Evolutionary conservation across 2,113 vertebrate genomes (phyloP), one percentile per base, ranked within the genome.

Genomic region (Megaleporinus macrocephalus): DNA sequence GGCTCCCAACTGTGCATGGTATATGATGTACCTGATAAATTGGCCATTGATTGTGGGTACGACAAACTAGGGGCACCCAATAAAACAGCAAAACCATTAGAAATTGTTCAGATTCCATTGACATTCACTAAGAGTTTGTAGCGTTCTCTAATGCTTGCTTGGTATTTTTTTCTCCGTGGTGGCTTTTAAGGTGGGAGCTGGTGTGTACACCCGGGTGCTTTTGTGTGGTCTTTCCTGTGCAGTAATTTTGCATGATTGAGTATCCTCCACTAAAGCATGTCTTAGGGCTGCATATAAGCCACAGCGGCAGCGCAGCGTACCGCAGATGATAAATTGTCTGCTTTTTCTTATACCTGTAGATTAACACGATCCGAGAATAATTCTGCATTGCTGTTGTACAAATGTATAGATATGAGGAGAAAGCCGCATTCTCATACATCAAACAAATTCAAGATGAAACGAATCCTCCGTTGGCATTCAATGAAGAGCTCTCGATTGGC

Each of bases 361-460:
- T 65, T 44, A 74, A 59, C n/a, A 41, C 51, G 22, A 66, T 20
- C 49, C 36, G 65, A 57, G 61, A 73, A 68, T 44, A 81, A 36
- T 44, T 22, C 33, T 22, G 30, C 41, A 68, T 49, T 63, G 41
- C 70, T 70, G 16, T 72, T 83, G 74, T 83, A 49, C 70, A 82
- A 68, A 85, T 44, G 33, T 79, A 33, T 73, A 49, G 70, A 82
- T 74, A 61, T 33, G 1, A 12, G 20, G 61, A 22, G 55, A 81
- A 73, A 44, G 36, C 61, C 73, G 75, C 69, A 61, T 85, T 68
- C 36, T 81, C n/a, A 59, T 49, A 69, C 79, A 82, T 75, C 26
- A 82, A 74, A 82, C 72, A 57, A 78, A 79, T 51, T 51, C 72
- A 41, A 74, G 80, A 82, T 85, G 84, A 82, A 82, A 79, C 30